Evolutionary conservation across 2,888 invertebrate species (phyloP).

Genomic region (Diaperis boleti): DNA sequence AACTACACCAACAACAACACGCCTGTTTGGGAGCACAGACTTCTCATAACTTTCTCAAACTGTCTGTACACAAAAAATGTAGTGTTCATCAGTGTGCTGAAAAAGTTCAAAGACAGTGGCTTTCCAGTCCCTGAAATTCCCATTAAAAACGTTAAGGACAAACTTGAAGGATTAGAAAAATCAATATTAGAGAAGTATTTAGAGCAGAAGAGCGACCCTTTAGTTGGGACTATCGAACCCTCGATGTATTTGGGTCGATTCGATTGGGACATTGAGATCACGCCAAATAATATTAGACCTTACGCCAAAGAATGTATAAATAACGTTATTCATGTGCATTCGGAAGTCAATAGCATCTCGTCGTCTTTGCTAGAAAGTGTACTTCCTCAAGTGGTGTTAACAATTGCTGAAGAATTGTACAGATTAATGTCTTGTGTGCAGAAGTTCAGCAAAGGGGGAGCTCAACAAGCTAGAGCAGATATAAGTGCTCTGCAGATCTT

Average conservation of each 20-base stretch:
- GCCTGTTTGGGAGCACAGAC: slow-evolving; percentile 81
- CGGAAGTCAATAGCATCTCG: slow-evolving; percentile 83
- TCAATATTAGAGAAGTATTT: slow-evolving; percentile 83
- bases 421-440: slow-evolving; percentile 86
- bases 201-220: slow-evolving; percentile 92
- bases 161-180: slow-evolving; percentile 72
- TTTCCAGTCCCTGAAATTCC: slow-evolving; percentile 80
- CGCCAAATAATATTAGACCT: slow-evolving; percentile 83
- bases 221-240: slow-evolving; percentile 96
- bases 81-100: slow-evolving; percentile 79
- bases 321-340: slow-evolving; percentile 83
- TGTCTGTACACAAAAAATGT: slow-evolving; percentile 85
- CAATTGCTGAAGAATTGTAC: slow-evolving; percentile 92
- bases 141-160: slow-evolving; percentile 76
- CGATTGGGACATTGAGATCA: slow-evolving; percentile 83
- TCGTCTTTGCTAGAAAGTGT: slow-evolving; percentile 81
- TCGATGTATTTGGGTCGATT: slow-evolving; percentile 94
- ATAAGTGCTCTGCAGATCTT: slow-evolving; percentile 77
- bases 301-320: slow-evolving; percentile 91
- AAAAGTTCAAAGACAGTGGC: slow-evolving; percentile 75
- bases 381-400: slow-evolving; percentile 85
- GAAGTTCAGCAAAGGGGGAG: slow-evolving; percentile 77
- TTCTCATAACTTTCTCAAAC: slow-evolving; percentile 89
- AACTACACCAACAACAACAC: slow-evolving; percentile 58
- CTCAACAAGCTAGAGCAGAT: slow-evolving; percentile 85